phyloP scores from a whole-genome alignment of 2,797 vertebrate species.

The Protonibea diacanthus region DNA sequence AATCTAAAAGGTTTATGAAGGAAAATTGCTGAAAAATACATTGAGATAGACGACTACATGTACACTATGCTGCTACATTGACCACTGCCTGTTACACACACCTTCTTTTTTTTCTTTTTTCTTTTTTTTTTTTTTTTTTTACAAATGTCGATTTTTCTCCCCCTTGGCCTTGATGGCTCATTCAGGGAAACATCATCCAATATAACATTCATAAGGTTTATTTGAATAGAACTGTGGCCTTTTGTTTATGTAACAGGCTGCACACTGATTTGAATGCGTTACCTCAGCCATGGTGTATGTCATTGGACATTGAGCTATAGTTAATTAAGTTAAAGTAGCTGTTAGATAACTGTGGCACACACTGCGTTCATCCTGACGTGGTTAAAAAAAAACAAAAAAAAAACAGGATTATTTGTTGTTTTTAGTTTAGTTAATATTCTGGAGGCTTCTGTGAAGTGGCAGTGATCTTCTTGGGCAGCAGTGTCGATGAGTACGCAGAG shows the following conservation, averaged over 20 bases:
- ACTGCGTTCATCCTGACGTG: not conserved
- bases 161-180: not conserved
- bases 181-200: constrained; percentile 28
- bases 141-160: not conserved
- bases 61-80: not conserved
- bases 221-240: constrained; percentile 23
- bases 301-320: constrained; percentile 6
- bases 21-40: not conserved
- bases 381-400: not conserved
- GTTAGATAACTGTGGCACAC: not conserved
- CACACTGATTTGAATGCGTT: constrained; percentile 8
- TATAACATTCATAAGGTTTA: not conserved
- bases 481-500: constrained; percentile 61
- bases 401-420: not conserved
- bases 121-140: not conserved
- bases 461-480: constrained; percentile 40
- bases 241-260: constrained; percentile 42
- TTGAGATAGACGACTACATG: not conserved
- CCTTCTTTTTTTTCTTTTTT: not conserved
- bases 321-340: constrained; percentile 10
- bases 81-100: not conserved
- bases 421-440: constrained; percentile 1
- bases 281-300: constrained; percentile 6
- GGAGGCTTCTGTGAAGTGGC: constrained; percentile 29
- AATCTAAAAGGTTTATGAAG: not conserved